Percentiles rank a stretch among this genome's conserved stretches.
Conservation (phyloP, 2,797 vertebrate genomes). For the Amblyopsis hoosieri region DNA sequence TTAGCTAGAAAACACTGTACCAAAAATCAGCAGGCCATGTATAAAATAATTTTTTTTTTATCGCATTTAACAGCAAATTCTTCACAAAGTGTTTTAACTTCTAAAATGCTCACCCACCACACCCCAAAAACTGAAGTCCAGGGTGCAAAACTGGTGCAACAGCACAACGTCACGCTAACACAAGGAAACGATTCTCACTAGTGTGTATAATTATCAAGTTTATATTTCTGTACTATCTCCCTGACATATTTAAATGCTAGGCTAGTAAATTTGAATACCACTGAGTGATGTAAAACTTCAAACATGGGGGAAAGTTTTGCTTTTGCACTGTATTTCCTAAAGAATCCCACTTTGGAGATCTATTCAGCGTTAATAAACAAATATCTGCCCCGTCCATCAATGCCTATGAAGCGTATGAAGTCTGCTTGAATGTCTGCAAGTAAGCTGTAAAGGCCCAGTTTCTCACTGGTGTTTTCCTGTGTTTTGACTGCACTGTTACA, state of each 20-base stretch:
- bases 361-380: conserved; percentile 51
- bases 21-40: conserved; percentile 97
- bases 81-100: conserved; percentile 98
- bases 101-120: conserved; percentile 89
- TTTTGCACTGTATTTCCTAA: conserved; percentile 51
- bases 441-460: conserved; percentile 39
- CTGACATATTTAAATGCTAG: conserved; percentile 87
- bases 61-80: conserved; percentile 97
- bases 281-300: conserved; percentile 67
- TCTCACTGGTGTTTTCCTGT: conserved; percentile 63
- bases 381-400: conserved; percentile 68
- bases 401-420: conserved; percentile 80
- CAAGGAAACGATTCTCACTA: conserved; percentile 84
- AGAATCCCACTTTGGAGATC: conserved; percentile 31
- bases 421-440: conserved; percentile 40
- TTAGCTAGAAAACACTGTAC: conserved; percentile 99
- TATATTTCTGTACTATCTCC: conserved; percentile 88
- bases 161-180: conserved; percentile 86
- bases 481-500: conserved; percentile 75
- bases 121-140: conserved; percentile 83
- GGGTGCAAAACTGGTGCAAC: conserved; percentile 89
- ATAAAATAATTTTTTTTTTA: conserved; percentile 88
- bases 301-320: conserved; percentile 59
- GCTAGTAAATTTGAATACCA: conserved; percentile 80
- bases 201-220: conserved; percentile 83